Evolutionary conservation across 2,113 vertebrate species (phyloP).

Genomic region (Heteronetta atricapilla): DNA sequence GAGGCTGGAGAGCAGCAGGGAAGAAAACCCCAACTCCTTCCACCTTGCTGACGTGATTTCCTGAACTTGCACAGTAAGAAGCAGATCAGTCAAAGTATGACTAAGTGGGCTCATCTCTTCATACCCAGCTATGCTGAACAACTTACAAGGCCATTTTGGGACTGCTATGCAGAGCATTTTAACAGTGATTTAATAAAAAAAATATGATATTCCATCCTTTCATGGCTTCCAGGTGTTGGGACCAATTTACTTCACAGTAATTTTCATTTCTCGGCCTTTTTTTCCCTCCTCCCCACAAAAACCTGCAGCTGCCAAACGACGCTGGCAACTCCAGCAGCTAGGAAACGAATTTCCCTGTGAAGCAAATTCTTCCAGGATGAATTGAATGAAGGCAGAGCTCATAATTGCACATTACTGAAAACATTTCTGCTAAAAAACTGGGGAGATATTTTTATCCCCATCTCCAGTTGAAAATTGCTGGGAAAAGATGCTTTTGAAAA

Average conservation of each 20-base stretch:
- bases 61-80: not conserved
- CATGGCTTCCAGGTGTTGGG: constrained; percentile 51
- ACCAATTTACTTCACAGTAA: constrained; percentile 16
- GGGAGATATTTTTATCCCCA: constrained; percentile 78
- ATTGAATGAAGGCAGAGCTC: constrained; percentile 74
- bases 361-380: constrained; percentile 71
- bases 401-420: constrained; percentile 76
- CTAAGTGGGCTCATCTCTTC: constrained; percentile 46
- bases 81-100: not conserved
- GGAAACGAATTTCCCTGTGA: constrained; percentile 67
- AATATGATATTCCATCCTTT: constrained; percentile 7
- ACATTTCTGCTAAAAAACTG: constrained; percentile 69
- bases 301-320: constrained; percentile 43
- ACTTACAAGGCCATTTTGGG: constrained; percentile 47
- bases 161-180: constrained; percentile 44
- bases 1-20: not conserved
- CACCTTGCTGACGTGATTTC: not conserved
- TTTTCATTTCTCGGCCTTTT: constrained; percentile 30
- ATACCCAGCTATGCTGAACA: constrained; percentile 50
- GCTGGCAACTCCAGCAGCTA: constrained; percentile 55
- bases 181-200: constrained; percentile 42
- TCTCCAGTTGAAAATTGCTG: constrained; percentile 79
- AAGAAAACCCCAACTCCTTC: not conserved
- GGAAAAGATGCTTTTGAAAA: constrained; percentile 82
- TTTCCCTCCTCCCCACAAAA: constrained; percentile 9